A percentile compares a stretch with the other conserved stretches of the same genome.
phyloP scores from a whole-genome alignment of 2,113 vertebrate species.

The Xenus cinereus region DNA sequence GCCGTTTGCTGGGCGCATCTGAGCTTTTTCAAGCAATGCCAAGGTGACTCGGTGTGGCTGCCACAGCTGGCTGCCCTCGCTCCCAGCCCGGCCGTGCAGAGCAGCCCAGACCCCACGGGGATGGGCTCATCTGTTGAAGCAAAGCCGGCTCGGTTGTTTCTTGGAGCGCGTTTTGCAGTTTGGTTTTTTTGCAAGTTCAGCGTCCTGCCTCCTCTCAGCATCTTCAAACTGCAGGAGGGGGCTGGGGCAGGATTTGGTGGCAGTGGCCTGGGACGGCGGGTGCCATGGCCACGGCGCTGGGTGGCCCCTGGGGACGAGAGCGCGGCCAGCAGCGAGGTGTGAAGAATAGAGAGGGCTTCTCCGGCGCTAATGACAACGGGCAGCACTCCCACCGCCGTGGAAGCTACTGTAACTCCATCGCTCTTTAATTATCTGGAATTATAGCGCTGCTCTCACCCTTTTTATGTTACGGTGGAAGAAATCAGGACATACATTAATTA shows the following conservation, averaged over 20 bases:
- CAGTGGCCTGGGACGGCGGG: background rate
- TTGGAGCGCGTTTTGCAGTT: background rate
- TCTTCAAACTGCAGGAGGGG: background rate
- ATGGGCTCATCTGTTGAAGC: background rate
- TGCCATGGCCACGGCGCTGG: rapidly evolving
- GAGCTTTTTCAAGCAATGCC: background rate
- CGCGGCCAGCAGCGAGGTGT: background rate
- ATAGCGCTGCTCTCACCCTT: slow-evolving; percentile 50
- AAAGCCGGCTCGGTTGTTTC: rapidly evolving
- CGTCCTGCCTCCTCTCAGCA: background rate
- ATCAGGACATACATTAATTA: slow-evolving; percentile 73
- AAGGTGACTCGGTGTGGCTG: rapidly evolving
- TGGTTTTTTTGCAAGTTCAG: rapidly evolving
- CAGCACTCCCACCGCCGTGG: background rate
- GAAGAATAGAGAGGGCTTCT: slow-evolving; percentile 6
- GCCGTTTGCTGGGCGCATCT: background rate
- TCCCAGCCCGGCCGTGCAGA: rapidly evolving
- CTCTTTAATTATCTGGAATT: slow-evolving; percentile 78
- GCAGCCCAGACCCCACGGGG: background rate
- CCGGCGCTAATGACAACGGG: background rate
- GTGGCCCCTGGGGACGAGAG: background rate
- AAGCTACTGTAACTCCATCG: background rate
- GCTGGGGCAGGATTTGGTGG: background rate
- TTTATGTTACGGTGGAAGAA: slow-evolving; percentile 60
- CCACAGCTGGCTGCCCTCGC: background rate